phyloP scores from a whole-genome alignment of 2,797 vertebrate genomes.

The Acridotheres tristis region DNA sequence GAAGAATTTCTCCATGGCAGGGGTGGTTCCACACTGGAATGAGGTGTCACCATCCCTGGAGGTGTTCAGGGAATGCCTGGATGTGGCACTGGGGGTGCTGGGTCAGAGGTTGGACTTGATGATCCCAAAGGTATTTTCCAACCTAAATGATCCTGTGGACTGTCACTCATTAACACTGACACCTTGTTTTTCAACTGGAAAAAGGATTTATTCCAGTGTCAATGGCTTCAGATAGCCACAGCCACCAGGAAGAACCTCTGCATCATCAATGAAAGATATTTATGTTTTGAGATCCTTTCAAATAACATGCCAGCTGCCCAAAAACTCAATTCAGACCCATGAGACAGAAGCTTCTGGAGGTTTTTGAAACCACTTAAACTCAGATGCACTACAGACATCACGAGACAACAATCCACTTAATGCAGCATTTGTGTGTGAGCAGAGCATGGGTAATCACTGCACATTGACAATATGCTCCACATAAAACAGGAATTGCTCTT shows the following conservation, averaged over 20 bases:
- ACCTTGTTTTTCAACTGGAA: not conserved
- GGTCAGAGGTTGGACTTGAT: not conserved
- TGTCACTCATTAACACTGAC: not conserved
- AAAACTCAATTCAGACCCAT: not conserved
- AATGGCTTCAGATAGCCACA: not conserved
- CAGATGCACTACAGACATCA: not conserved
- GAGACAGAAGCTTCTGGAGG: not conserved
- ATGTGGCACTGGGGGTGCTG: not conserved
- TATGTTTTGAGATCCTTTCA: not conserved
- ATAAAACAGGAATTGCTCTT: not conserved
- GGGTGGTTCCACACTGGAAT: not conserved
- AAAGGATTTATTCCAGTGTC: not conserved
- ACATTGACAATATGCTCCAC: not conserved
- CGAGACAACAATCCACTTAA: not conserved
- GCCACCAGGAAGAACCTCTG: not conserved
- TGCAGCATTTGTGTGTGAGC: not conserved
- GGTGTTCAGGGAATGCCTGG: not conserved
- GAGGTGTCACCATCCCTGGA: not conserved
- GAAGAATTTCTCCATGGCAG: not conserved
- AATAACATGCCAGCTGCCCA: fast-evolving
- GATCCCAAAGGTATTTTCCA: not conserved
- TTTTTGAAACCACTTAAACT: not conserved
- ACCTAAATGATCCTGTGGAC: not conserved
- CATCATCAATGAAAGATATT: not conserved
- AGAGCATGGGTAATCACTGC: not conserved